A percentile compares a stretch with the other conserved stretches of the same genome.
phyloP scores from a whole-genome alignment of 1,140 invertebrate genomes.

The Ruditapes philippinarum region DNA sequence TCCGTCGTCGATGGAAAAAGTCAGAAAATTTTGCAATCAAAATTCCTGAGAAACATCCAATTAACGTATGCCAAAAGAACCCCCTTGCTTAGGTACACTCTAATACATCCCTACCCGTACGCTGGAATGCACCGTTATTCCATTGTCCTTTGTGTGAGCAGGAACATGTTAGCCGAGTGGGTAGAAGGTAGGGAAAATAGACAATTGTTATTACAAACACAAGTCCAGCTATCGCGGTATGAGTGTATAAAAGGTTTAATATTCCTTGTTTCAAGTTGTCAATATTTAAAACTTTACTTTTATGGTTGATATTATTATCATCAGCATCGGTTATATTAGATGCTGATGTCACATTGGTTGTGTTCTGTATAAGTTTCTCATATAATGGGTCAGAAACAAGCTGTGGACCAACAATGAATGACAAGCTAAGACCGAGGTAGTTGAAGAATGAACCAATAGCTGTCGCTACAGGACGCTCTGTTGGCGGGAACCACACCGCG shows the following conservation, averaged over 20 bases:
- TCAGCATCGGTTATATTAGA: background rate
- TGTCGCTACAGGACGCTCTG: slow-evolving; percentile 82
- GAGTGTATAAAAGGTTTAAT: slow-evolving; percentile 65
- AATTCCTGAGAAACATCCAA: slow-evolving; percentile 76
- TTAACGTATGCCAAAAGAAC: slow-evolving; percentile 76
- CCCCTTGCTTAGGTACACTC: too few relatives aligned
- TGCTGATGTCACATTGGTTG: background rate
- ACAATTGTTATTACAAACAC: slow-evolving; percentile 72
- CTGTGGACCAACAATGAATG: slow-evolving; percentile 73
- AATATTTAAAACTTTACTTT: background rate
- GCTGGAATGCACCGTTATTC: slow-evolving; percentile 76
- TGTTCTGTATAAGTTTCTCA: background rate
- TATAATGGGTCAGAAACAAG: slow-evolving; percentile 25
- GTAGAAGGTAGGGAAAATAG: slow-evolving; percentile 81
- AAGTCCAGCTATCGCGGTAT: slow-evolving; percentile 72
- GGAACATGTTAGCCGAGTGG: too few relatives aligned
- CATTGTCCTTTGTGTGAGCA: too few relatives aligned
- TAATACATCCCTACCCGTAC: too few relatives aligned
- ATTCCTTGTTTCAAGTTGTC: slow-evolving; percentile 2
- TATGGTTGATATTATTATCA: background rate
- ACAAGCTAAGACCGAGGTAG: slow-evolving; percentile 75
- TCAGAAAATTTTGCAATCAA: slow-evolving; percentile 71
- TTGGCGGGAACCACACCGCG: slow-evolving; percentile 81
- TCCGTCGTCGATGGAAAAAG: slow-evolving; percentile 49
- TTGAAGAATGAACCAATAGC: slow-evolving; percentile 78